Evolutionary conservation across 2,888 invertebrate species (phyloP), one percentile per base, ranked within the genome.

Genomic region (Lamproptera curius): DNA sequence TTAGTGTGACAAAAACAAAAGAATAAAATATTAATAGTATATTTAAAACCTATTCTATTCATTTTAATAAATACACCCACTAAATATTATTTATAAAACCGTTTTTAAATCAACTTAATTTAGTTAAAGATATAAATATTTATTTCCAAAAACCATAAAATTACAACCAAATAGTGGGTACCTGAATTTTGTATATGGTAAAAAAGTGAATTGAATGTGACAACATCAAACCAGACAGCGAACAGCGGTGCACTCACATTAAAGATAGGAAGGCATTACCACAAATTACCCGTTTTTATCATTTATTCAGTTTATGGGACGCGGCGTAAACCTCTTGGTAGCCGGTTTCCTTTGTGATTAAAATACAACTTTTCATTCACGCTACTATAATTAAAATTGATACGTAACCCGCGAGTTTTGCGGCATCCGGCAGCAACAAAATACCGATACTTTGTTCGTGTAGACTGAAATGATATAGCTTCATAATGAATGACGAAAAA

Each of bases 401-500:
- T 48, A 40, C 42, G 40, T 42, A 52, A 51, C 49, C 59, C 54
- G 55, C 56, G 53, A 59, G 57, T 51, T 58, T 60, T 57, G 57
- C 63, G 64, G 62, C 62, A 64, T 71, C 65, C 66, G 69, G 67
- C 61, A 62, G 50, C 44, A 57, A 50, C 50, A 43, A 51, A 51
- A 59, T 51, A 62, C 47, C 39, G 6, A 40, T 56, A 62, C 62
- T 58, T 69, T 61, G 60, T 59, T 57, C 53, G 50, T 53, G 52
- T 53, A 57, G 55, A 61, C 58, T 63, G 68, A 65, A 63, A 73
- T 71, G 71, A 56, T 61, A 65, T 67, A 66, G 58, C 58, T 56
- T 54, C 52, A 54, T 51, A 57, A 65, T 70, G 65, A 65, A 63
- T 56, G 62, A 59, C 49, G 61, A 59, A 47, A 72, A 67, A 52